Percentiles rank a stretch among this genome's conserved stretches.
Evolutionary conservation across 2,113 vertebrate species (phyloP).

Genomic region (Cygnus buccinator): DNA sequence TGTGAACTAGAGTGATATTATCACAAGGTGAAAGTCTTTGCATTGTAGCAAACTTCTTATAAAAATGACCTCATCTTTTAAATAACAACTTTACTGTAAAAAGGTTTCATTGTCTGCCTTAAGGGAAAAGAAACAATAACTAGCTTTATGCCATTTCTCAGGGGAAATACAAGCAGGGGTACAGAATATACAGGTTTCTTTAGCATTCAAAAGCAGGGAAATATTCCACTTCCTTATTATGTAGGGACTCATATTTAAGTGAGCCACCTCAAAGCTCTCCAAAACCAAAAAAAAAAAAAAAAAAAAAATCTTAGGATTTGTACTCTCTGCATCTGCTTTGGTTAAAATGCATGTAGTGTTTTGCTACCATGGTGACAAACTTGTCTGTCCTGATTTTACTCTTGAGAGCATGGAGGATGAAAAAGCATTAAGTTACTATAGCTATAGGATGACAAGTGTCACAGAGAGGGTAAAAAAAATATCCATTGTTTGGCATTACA

Average conservation of each 20-base stretch:
- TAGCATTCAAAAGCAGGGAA: background rate
- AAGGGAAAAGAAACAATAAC: background rate
- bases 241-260: background rate
- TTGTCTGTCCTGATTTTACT: background rate
- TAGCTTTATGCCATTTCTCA: background rate
- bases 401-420: background rate
- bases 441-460: background rate
- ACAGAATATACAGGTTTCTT: background rate
- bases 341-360: slow-evolving; percentile 17
- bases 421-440: background rate
- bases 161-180: background rate
- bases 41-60: background rate
- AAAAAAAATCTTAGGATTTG: background rate
- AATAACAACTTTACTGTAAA: background rate
- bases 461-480: background rate
- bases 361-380: slow-evolving; percentile 39
- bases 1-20: background rate
- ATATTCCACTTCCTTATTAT: background rate
- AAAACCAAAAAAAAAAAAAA: background rate
- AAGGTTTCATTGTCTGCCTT: background rate
- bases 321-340: background rate
- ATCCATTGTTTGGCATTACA: slow-evolving; percentile 8
- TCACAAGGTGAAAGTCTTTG: background rate
- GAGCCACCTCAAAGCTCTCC: background rate
- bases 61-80: background rate